phyloP scores from a whole-genome alignment of 2,113 vertebrate genomes.

The Oncorhynchus clarkii region DNA sequence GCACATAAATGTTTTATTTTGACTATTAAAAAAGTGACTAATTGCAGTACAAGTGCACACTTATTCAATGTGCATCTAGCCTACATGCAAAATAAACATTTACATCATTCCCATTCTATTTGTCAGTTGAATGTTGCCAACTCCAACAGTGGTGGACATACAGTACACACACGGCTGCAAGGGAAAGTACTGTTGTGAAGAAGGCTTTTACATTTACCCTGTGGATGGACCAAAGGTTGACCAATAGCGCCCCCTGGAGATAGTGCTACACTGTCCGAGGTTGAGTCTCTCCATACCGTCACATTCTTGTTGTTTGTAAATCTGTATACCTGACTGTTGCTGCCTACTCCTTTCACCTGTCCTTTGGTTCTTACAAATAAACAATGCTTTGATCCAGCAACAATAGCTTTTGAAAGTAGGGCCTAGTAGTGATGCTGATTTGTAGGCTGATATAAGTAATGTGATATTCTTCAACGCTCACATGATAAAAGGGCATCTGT shows the following conservation, averaged over 20 bases:
- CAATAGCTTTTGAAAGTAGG: neutral
- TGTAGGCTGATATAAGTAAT: neutral
- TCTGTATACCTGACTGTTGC: neutral
- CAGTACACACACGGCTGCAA: neutral
- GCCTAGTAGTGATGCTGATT: neutral
- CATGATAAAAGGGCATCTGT: neutral
- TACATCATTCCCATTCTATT: neutral
- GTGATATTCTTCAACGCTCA: neutral
- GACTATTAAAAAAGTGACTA: neutral
- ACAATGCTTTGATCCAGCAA: neutral
- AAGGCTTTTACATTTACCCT: neutral
- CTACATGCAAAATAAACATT: neutral
- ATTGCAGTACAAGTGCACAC: neutral
- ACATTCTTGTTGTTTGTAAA: neutral
- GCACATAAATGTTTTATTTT: neutral
- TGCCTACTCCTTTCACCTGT: neutral
- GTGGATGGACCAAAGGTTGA: slow-evolving; percentile 25
- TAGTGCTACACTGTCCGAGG: neutral
- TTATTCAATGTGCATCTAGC: neutral
- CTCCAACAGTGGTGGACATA: neutral
- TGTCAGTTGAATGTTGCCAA: neutral
- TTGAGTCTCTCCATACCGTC: neutral
- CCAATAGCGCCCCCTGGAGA: slow-evolving; percentile 48
- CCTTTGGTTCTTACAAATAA: neutral
- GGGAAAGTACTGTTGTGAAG: neutral